A percentile compares a stretch with the other conserved stretches of the same genome.
phyloP scores from a whole-genome alignment of 1,140 invertebrate genomes.

The Teleopsis dalmanni region DNA sequence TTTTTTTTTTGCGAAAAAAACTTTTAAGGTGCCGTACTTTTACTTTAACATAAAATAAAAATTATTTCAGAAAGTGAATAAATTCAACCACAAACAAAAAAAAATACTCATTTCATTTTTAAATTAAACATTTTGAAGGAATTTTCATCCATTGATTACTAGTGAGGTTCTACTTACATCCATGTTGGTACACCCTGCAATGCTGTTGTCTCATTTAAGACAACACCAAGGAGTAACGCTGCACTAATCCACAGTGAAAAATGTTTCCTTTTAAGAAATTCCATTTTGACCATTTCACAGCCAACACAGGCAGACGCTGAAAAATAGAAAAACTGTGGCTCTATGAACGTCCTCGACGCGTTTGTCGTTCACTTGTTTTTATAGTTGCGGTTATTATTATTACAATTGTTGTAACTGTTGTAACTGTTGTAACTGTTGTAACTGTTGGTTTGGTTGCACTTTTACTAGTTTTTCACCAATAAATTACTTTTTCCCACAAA shows the following conservation, averaged over 20 bases:
- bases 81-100: no score
- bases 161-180: constrained; percentile 38
- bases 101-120: no score
- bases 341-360: background rate
- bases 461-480: background rate
- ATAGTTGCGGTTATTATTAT: background rate
- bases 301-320: background rate
- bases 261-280: constrained; percentile 29
- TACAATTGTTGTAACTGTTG: background rate
- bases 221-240: constrained; percentile 19
- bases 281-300: constrained; percentile 23
- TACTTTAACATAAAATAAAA: background rate
- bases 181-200: constrained; percentile 39
- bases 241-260: constrained; percentile 28
- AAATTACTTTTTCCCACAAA: no score
- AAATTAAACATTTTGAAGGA: no score
- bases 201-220: constrained; percentile 21
- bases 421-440: background rate
- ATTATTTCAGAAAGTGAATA: background rate
- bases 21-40: background rate
- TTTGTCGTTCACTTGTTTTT: background rate
- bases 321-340: background rate
- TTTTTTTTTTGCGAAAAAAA: background rate
- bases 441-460: constrained; percentile 1
- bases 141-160: background rate